Percentiles rank a stretch among this genome's conserved stretches.
Evolutionary conservation across 2,888 invertebrate genomes (phyloP).

Genomic region (Macrophya annulata): DNA sequence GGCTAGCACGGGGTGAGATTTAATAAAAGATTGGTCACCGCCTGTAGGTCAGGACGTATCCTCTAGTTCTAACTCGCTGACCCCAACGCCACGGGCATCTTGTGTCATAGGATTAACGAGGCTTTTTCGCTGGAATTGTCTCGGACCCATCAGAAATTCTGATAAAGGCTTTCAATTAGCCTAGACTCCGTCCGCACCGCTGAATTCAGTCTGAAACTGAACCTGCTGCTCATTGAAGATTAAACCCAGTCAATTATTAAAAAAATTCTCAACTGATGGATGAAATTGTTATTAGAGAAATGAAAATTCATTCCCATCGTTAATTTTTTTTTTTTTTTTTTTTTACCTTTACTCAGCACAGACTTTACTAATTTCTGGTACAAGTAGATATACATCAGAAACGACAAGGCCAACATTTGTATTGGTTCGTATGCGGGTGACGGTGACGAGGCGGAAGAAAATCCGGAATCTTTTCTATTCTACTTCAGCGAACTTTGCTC

Average conservation of each 20-base stretch:
- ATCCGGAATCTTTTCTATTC: conserved; percentile 58
- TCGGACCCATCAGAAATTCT: conserved; percentile 48
- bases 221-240: not conserved
- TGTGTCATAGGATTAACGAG: conserved; percentile 50
- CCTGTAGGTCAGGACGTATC: conserved; percentile 59
- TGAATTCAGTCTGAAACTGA: not conserved
- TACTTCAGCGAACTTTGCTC: conserved; percentile 68
- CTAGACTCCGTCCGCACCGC: not conserved
- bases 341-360: not conserved
- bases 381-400: not conserved
- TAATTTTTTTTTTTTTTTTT: not conserved
- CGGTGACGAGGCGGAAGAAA: conserved; percentile 40
- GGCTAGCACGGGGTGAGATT: conserved; percentile 65
- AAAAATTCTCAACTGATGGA: not conserved
- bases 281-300: not conserved
- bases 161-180: conserved; percentile 54
- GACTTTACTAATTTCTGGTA: not conserved
- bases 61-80: conserved; percentile 53
- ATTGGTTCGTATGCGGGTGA: conserved; percentile 58
- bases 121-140: conserved; percentile 56
- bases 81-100: conserved; percentile 50
- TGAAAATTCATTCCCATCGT: not conserved
- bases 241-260: conserved; percentile 5
- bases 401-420: not conserved
- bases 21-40: conserved; percentile 71